Conservation (phyloP, 2,888 invertebrate species). For the Cosmopolites sordidus region DNA sequence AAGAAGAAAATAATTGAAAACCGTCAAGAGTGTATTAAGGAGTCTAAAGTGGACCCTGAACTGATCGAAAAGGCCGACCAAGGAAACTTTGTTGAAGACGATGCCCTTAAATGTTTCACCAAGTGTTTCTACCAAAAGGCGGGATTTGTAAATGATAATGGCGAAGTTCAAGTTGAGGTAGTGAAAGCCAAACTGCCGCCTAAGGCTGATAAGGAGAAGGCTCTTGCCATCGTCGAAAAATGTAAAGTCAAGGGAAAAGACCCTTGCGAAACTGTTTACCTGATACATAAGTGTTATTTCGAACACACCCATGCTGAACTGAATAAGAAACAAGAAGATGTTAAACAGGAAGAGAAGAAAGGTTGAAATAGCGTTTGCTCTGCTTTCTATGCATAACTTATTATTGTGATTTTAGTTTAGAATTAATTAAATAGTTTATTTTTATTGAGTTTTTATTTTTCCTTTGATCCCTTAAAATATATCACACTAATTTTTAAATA, state of each 20-base stretch:
- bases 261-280: constrained; percentile 35
- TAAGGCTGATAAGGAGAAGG: constrained; percentile 31
- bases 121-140: constrained; percentile 38
- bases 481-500: too few species aligned
- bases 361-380: constrained; percentile 2
- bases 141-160: constrained; percentile 33
- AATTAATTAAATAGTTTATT: too few species aligned
- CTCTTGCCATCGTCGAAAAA: constrained; percentile 32
- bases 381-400: constrained; percentile 6
- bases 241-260: constrained; percentile 33
- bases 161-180: constrained; percentile 32
- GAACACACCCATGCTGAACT: constrained; percentile 27
- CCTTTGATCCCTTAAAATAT: too few species aligned
- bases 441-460: too few species aligned
- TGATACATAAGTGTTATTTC: constrained; percentile 36
- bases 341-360: constrained; percentile 16
- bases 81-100: constrained; percentile 35
- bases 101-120: constrained; percentile 35
- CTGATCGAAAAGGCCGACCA: constrained; percentile 34
- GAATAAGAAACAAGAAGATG: background rate
- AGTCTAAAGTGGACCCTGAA: constrained; percentile 33
- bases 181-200: constrained; percentile 33
- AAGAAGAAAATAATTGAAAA: constrained; percentile 30
- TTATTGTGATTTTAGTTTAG: constrained; percentile 21
- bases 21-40: constrained; percentile 32